These are phyloP conservation scores for Orchesella flavescens DNA, from an alignment of 2,888 invertebrate species.

Conservation along the genomic window DNA sequence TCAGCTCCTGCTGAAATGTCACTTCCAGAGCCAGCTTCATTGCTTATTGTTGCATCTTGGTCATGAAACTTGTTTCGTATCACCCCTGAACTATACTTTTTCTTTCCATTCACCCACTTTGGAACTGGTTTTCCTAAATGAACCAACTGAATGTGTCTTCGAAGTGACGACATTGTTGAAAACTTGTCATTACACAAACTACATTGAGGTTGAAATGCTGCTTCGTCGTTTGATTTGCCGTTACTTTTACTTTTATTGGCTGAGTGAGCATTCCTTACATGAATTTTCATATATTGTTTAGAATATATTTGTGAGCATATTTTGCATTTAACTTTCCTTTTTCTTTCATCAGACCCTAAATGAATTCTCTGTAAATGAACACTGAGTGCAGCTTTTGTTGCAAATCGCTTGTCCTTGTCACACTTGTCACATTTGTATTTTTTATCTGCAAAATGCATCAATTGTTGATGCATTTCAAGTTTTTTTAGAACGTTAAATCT, in stretches of 20 bases:
- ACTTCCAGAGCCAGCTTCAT: too few relatives aligned
- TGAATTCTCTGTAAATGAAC: not conserved
- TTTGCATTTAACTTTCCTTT: not conserved
- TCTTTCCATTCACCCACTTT: conserved; percentile 6
- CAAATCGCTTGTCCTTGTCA: not conserved
- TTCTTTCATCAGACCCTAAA: not conserved
- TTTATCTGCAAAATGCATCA: not conserved
- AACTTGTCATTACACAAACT: not conserved
- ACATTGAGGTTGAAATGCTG: too few relatives aligned
- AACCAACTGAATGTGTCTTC: not conserved
- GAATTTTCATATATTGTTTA: not conserved
- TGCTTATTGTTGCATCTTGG: too few relatives aligned
- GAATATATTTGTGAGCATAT: not conserved
- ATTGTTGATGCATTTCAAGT: not conserved
- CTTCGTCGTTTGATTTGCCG: too few relatives aligned
- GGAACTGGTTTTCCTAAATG: not conserved
- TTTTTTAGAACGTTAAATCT: not conserved
- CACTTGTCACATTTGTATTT: not conserved
- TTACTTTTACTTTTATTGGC: not conserved
- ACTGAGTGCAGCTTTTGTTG: not conserved
- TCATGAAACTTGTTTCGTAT: too few relatives aligned
- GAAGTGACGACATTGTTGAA: not conserved
- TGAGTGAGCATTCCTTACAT: not conserved
- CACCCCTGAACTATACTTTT: not conserved
- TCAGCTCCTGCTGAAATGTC: too few relatives aligned